Conservation (phyloP, 2,797 vertebrate species). For the Lates japonicus region DNA sequence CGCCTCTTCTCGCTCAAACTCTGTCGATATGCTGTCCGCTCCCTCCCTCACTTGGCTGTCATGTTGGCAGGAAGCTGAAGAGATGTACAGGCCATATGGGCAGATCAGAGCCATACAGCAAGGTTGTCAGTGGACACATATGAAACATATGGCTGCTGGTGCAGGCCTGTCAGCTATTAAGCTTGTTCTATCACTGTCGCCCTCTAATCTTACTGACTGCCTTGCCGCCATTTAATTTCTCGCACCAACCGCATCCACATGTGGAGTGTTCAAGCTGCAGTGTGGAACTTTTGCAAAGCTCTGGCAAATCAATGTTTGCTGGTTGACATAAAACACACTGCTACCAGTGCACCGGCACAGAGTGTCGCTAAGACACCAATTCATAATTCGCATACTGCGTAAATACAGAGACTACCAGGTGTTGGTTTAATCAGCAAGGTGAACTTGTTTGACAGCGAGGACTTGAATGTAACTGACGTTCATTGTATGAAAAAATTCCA, state of each 20-base stretch:
- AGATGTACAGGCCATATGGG: slow-evolving; percentile 50
- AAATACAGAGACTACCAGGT: too few species aligned
- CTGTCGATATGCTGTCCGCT: slow-evolving; percentile 7
- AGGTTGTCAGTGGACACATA: slow-evolving; percentile 44
- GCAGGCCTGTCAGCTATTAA: slow-evolving; percentile 53
- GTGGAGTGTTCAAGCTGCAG: not conserved
- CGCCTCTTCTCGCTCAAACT: slow-evolving; percentile 20
- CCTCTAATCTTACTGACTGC: slow-evolving; percentile 49
- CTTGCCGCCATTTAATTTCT: slow-evolving; percentile 39
- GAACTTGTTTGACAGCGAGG: too few species aligned
- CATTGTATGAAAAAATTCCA: too few species aligned
- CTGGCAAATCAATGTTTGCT: too few species aligned
- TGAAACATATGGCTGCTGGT: slow-evolving; percentile 67
- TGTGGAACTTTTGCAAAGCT: too few species aligned
- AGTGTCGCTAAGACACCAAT: too few species aligned
- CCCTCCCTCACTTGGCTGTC: slow-evolving; percentile 26
- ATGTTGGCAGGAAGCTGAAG: slow-evolving; percentile 42
- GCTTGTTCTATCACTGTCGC: slow-evolving; percentile 31
- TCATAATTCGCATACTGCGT: too few species aligned
- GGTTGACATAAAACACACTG: too few species aligned
- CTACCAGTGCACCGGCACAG: too few species aligned
- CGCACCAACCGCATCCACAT: slow-evolving; percentile 19
- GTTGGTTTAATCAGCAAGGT: too few species aligned
- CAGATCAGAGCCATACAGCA: slow-evolving; percentile 53
- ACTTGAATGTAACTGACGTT: too few species aligned